A percentile compares a stretch with the other conserved stretches of the same genome.
Evolutionary conservation across 2,797 vertebrate genomes (phyloP).

Genomic region (Erethizon dorsatum): DNA sequence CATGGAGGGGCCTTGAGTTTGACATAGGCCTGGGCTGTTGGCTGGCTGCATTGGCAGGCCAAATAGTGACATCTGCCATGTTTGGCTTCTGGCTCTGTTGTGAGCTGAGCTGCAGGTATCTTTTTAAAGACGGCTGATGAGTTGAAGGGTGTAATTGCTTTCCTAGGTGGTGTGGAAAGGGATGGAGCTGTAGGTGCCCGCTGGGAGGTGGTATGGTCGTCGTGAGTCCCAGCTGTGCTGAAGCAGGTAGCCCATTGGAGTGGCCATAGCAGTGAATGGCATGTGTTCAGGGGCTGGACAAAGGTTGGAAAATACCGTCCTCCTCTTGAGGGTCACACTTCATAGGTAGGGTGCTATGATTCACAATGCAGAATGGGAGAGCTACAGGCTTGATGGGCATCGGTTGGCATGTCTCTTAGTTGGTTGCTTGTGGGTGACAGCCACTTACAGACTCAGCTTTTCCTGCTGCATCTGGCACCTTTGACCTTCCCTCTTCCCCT

Average conservation of each 20-base stretch:
- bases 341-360: not conserved
- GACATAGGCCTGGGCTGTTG: accelerated
- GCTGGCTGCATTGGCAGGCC: not conserved
- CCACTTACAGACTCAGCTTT: not conserved
- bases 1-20: not conserved
- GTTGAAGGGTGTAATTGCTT: not conserved
- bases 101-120: not conserved
- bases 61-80: not conserved
- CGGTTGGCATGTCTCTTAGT: not conserved
- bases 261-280: not conserved
- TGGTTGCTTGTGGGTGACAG: not conserved
- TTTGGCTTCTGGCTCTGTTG: accelerated
- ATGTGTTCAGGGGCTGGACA: not conserved
- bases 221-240: no score
- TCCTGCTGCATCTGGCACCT: not conserved
- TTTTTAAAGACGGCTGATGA: not conserved
- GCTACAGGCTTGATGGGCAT: not conserved
- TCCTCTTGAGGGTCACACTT: not conserved
- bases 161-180: not conserved
- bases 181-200: not conserved
- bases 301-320: not conserved
- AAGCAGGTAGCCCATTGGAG: not conserved
- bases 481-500: not conserved
- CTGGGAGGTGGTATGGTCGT: not conserved
- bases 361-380: not conserved